phyloP scores from a whole-genome alignment of 2,797 vertebrate genomes.

The Sebastiscus tertius region DNA sequence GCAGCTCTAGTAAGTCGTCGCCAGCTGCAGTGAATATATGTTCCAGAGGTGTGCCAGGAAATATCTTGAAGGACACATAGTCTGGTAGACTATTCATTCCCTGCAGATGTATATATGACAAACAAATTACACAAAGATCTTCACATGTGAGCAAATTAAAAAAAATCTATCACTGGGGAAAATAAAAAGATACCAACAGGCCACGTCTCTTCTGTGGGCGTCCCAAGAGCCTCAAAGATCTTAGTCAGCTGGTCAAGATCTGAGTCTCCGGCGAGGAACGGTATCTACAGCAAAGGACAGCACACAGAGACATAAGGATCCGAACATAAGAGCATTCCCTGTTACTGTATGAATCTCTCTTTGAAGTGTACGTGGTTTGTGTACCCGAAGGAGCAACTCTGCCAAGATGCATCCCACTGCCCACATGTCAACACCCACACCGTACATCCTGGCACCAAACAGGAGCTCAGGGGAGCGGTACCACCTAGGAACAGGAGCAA shows the following conservation, averaged over 20 bases:
- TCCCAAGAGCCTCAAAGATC: slow-evolving; percentile 97
- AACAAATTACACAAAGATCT: slow-evolving; percentile 1
- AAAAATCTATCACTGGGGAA: background rate
- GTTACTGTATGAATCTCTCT: background rate
- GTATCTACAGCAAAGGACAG: slow-evolving; percentile 82
- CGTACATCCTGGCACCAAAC: slow-evolving; percentile 97
- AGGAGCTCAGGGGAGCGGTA: slow-evolving; percentile 95
- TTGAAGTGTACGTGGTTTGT: background rate
- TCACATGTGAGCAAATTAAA: background rate
- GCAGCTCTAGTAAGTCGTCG: slow-evolving; percentile 91
- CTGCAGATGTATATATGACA: slow-evolving; percentile 71
- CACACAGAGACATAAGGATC: background rate
- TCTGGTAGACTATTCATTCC: slow-evolving; percentile 94
- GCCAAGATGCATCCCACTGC: slow-evolving; percentile 98
- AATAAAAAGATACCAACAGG: slow-evolving; percentile 84
- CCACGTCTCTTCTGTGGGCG: slow-evolving; percentile 95
- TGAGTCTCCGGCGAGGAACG: slow-evolving; percentile 96
- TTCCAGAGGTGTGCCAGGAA: slow-evolving; percentile 93
- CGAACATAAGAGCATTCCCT: background rate
- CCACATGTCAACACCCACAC: slow-evolving; percentile 98
- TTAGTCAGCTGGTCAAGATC: slow-evolving; percentile 96
- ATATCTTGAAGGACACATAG: slow-evolving; percentile 94
- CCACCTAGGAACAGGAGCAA: slow-evolving; percentile 85
- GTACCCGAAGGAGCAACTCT: slow-evolving; percentile 93
- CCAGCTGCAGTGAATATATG: slow-evolving; percentile 97